Evolutionary conservation across 2,888 invertebrate genomes (phyloP), one percentile per base, ranked within the genome.

Genomic region (Bugulina stolonifera): DNA sequence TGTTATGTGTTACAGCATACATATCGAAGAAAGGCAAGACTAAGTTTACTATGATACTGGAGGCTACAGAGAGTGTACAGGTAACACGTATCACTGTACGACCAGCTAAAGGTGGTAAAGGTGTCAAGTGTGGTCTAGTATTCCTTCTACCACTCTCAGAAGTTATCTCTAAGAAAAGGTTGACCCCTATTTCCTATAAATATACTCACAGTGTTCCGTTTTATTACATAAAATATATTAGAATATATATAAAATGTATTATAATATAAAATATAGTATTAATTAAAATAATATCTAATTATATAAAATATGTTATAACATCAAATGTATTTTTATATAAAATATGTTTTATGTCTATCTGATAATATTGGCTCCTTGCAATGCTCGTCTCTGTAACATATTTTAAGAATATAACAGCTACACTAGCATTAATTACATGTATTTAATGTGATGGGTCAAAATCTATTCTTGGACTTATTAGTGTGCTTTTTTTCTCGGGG

Each of bases 41-140:
- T 5, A 79, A 77, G 72, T 80, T 81, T 23, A 82, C 82, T 76
- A 79, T 83, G 79, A 77, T 82, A 72, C 82, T 83, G 76, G 80
- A 80, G 74, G 77, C 78, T 23, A 71, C 77, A 22, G 80, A 80
- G 23, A 77, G 75, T 71, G 73, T 82, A 23, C 81, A 81, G 75
- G 69, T 83, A n/a, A 81, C 82, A 1, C 64, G 64, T 64, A 27
- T 64, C 32, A 64, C 22, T 10, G 32, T 64, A 34, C 64, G 64
- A 14, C 64, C 64, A 32, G 70, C 22, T 2, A 70, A 70, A 32
- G 70, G 70, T 2, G 70, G 43, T 23, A 70, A 54, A 43, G 70
- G 70, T 2, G 70, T 54, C 3, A 22, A 29, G 18, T 70, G 70
- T 70, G 70, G 70, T 5, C 23, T 70, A 10, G 43, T 70, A n/a